phyloP scores from a whole-genome alignment of 2,888 invertebrate species.

The Sarcophaga variegata region DNA sequence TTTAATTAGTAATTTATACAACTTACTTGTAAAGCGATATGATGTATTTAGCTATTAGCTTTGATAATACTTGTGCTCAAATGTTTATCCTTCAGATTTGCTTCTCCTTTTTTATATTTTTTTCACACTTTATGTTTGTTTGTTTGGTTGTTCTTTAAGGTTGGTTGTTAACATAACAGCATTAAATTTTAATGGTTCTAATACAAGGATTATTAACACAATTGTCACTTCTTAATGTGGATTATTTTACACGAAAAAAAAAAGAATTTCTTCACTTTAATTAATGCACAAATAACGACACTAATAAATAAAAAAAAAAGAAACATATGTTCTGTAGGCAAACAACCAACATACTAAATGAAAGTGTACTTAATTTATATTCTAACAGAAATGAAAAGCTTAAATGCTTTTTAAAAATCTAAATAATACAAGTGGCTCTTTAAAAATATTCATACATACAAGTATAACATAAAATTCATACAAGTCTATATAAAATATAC shows the following conservation, averaged over 20 bases:
- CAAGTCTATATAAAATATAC: background rate
- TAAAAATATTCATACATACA: conserved; percentile 12
- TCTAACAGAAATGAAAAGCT: conserved; percentile 5
- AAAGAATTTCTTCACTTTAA: conserved; percentile 26
- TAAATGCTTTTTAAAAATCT: conserved; percentile 22
- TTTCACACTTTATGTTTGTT: background rate
- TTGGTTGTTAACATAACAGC: conserved; percentile 35
- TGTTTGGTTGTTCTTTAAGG: background rate
- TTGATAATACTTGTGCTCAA: background rate
- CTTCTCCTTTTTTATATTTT: conserved; percentile 4
- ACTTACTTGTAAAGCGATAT: conserved; percentile 45
- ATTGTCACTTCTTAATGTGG: conserved; percentile 49
- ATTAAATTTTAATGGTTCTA: conserved; percentile 27
- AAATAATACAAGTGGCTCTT: background rate
- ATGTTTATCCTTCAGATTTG: background rate
- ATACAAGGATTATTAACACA: conserved; percentile 43
- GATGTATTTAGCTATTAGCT: background rate
- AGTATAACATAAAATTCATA: background rate
- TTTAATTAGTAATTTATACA: conserved; percentile 38
- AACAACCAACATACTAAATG: background rate
- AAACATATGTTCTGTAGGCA: background rate
- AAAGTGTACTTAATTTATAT: background rate
- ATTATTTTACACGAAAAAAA: conserved; percentile 42
- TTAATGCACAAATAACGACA: conserved; percentile 40
- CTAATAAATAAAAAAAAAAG: background rate